A percentile compares a stretch with the other conserved stretches of the same genome.
Evolutionary conservation across 2,797 vertebrate species (phyloP).

Genomic region (Lagorchestes hirsutus): DNA sequence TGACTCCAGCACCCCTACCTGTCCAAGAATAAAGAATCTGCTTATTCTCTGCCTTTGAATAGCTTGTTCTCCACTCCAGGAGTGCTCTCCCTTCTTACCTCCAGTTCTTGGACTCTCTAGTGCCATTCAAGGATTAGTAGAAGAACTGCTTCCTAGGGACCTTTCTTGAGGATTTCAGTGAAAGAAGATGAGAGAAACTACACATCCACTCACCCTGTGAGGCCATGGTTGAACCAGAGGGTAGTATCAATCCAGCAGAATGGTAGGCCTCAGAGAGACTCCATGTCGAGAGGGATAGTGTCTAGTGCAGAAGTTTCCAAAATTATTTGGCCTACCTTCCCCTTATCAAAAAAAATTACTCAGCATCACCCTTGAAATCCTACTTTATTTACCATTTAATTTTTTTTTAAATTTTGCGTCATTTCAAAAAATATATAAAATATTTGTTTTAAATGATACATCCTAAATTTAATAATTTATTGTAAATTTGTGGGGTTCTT

Average conservation of each 20-base stretch:
- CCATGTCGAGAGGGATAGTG: neutral
- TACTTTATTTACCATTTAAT: no score
- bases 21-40: neutral
- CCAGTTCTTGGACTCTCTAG: neutral
- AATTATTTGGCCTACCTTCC: no score
- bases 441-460: no score
- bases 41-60: neutral
- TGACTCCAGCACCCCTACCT: neutral
- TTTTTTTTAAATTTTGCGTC: no score
- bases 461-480: no score
- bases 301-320: no score
- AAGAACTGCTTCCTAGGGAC: neutral
- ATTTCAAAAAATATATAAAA: no score
- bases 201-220: neutral
- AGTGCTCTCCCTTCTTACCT: neutral
- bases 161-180: neutral
- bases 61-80: neutral
- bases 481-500: no score
- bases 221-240: neutral
- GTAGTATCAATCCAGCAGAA: neutral
- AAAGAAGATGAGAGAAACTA: neutral
- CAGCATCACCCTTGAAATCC: no score
- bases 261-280: neutral
- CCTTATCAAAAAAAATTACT: no score
- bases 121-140: neutral